Conservation (phyloP, 2,888 invertebrate genomes). For the Netelia fuscicornis region DNA sequence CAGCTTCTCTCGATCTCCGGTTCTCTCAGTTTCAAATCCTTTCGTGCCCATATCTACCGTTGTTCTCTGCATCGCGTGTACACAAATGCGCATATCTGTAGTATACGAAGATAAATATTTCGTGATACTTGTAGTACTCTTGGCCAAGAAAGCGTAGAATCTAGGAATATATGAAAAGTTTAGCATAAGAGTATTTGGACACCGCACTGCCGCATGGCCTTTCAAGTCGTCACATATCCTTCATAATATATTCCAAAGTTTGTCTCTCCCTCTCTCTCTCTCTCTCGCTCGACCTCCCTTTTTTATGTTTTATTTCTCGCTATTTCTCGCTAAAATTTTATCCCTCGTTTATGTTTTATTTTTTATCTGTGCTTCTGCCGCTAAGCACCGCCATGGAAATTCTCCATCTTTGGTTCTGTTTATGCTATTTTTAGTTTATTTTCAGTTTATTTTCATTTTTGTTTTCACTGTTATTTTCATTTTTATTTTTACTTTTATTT, state of each 20-base stretch:
- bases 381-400: too few relatives aligned
- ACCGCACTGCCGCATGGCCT: constrained; percentile 27
- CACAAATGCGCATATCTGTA: constrained; percentile 25
- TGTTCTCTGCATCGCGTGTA: neutral
- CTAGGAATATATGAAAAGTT: constrained; percentile 13
- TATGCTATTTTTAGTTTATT: too few relatives aligned
- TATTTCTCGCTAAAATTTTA: too few relatives aligned
- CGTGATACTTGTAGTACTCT: constrained; percentile 28
- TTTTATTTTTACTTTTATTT: too few relatives aligned
- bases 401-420: too few relatives aligned
- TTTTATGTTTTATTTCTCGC: too few relatives aligned
- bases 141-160: neutral
- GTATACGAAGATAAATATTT: constrained; percentile 33
- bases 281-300: too few relatives aligned
- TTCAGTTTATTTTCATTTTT: too few relatives aligned
- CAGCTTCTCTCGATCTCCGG: neutral
- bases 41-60: neutral
- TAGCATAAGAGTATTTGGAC: constrained; percentile 23
- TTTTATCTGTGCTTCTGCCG: too few relatives aligned
- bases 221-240: constrained; percentile 9
- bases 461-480: too few relatives aligned
- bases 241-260: constrained; percentile 1
- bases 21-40: neutral
- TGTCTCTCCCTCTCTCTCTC: neutral
- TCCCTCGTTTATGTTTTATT: too few relatives aligned